Base-by-base conservation (phyloP, 30 jellyfish, hydroid and myxozoan genomes). In the Catostylus mosaicus region DNA sequence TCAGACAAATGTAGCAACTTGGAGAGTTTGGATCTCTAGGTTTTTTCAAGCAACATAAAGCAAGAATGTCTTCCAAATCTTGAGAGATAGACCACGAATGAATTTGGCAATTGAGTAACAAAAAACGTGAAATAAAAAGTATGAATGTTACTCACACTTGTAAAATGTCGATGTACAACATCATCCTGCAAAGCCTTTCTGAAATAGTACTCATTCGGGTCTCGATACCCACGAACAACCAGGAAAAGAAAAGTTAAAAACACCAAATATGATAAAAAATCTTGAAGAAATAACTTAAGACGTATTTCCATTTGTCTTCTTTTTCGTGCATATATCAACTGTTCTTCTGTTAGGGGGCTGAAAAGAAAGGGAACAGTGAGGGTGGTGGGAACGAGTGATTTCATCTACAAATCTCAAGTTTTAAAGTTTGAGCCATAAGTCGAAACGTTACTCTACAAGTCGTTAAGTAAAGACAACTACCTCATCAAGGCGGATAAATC, bases 191-290 rank as follows among this genome's bases (percentile, higher is more conserved):
- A 40, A 22, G 86, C 90, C 24, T 80, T 77, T 24, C 88, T 60
- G 77, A 79, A 88, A n/a, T 4, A 5, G 66, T 33, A 88, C 47
- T 54, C 88, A 62, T 71, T 78, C 7, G 92, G 91, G 47, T 90
- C 97, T n/a, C 90, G 64, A 50, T 90, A 73, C n/a, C 91, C 89
- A 57, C 82, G 90, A 36, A 86, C 94, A 1, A 90, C 90, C 45
- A 73, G 30, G 5, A 60, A 50, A 30, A 90, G 93, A 26, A 90
- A 73, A 24, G 54, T 30, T 20, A 90, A 80, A 67, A 90, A 84
- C 29, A 90, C 69, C 36, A 83, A 43, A 40, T 82, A 90, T 0
- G 90, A 72, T 22, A 73, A 37, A n/a, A 90, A 35, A 32, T 90
- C 97, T 56, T 84, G 80, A 30, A 90, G 16, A 30, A 84, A 52